Evolutionary conservation across 2,113 vertebrate genomes (phyloP).

Genomic region (Erythrocebus patas): DNA sequence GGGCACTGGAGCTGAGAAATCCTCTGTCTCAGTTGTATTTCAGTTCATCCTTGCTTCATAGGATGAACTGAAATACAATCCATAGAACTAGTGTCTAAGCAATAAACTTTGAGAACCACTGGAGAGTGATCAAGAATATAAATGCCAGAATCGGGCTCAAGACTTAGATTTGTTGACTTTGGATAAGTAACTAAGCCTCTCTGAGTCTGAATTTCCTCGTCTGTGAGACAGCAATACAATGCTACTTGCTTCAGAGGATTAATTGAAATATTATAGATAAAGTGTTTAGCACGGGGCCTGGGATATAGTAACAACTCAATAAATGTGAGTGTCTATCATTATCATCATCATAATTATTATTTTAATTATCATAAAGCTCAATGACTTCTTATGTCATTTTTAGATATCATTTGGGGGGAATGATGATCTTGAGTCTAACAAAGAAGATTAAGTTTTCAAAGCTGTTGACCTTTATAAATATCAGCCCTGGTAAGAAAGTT

Average conservation of each 20-base stretch:
- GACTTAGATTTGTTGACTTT: background rate
- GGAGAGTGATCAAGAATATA: background rate
- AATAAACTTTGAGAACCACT: background rate
- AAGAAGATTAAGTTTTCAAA: background rate
- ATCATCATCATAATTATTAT: background rate
- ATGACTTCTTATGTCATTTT: background rate
- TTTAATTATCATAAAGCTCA: background rate
- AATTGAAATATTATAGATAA: background rate
- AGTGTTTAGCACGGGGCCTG: background rate
- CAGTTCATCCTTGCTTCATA: too few species aligned
- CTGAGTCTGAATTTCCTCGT: background rate
- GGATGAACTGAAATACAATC: background rate
- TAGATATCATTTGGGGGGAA: background rate
- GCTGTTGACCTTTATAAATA: constrained; percentile 19
- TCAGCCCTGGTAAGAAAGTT: background rate
- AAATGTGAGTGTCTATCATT: background rate
- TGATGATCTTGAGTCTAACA: background rate
- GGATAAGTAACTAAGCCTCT: background rate
- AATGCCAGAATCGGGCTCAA: background rate
- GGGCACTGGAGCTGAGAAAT: background rate
- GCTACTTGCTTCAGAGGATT: background rate
- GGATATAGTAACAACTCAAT: background rate
- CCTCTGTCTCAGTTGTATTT: background rate
- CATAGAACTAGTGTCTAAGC: background rate
- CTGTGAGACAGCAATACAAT: background rate